A percentile compares a stretch with the other conserved stretches of the same genome.
Evolutionary conservation across 2,797 vertebrate genomes (phyloP).

Genomic region (Notoglanidium macrostoma): DNA sequence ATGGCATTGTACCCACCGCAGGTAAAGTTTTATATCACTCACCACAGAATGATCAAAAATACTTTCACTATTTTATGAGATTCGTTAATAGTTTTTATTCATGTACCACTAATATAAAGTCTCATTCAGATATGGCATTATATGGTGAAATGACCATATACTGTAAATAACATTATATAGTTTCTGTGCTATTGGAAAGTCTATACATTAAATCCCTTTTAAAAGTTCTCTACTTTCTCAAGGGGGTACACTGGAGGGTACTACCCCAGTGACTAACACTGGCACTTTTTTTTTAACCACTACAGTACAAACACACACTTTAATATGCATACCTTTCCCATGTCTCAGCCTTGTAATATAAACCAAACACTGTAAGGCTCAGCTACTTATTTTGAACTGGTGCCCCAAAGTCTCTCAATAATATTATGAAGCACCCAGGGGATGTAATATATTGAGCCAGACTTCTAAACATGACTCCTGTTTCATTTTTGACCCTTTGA

Average conservation of each 20-base stretch:
- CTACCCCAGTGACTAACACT: background rate
- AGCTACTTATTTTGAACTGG: slow-evolving; percentile 2
- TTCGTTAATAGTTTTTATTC: background rate
- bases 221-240: background rate
- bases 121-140: no score
- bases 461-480: background rate
- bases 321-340: slow-evolving; percentile 14
- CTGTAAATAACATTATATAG: background rate
- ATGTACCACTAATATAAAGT: background rate
- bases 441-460: slow-evolving; percentile 10
- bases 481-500: background rate
- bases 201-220: background rate
- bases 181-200: background rate
- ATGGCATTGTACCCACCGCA: slow-evolving; percentile 90
- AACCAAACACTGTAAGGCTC: slow-evolving; percentile 18
- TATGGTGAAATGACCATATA: background rate
- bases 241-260: background rate
- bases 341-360: slow-evolving; percentile 19
- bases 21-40: slow-evolving; percentile 70
- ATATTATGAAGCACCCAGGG: slow-evolving; percentile 13
- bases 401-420: background rate
- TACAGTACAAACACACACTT: background rate
- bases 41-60: background rate
- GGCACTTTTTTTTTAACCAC: background rate
- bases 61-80: background rate